Evolutionary conservation across 2,888 invertebrate species (phyloP).

Genomic region (Prenolepis imparis): DNA sequence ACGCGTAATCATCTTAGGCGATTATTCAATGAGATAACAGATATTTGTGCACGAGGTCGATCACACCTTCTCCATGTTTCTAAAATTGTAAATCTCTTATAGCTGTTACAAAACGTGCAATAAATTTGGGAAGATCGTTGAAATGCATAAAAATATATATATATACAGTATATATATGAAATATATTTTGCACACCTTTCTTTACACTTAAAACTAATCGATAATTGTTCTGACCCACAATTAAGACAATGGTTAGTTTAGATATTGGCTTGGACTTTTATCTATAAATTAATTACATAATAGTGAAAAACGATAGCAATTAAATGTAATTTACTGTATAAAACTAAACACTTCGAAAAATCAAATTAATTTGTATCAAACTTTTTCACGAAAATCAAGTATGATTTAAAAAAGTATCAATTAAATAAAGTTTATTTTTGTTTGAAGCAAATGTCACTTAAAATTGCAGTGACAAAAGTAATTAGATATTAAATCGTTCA

Average conservation of each 20-base stretch:
- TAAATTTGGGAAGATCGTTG: neutral
- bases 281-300: constrained; percentile 1
- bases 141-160: neutral
- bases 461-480: neutral
- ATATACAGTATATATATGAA: neutral
- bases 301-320: neutral
- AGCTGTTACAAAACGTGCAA: neutral
- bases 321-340: neutral
- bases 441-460: neutral
- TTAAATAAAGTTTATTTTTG: neutral
- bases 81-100: neutral
- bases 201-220: neutral
- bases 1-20: constrained; percentile 34
- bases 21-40: constrained; percentile 41
- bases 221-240: neutral
- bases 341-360: neutral
- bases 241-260: neutral
- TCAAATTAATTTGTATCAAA: neutral
- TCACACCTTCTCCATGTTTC: constrained; percentile 13
- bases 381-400: neutral
- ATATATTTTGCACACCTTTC: neutral
- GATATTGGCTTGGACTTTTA: neutral
- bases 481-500: neutral
- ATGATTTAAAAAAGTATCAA: neutral
- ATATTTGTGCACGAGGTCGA: constrained; percentile 32